Conservation (phyloP, 1,140 invertebrate species). For the Cherax quadricarinatus region DNA sequence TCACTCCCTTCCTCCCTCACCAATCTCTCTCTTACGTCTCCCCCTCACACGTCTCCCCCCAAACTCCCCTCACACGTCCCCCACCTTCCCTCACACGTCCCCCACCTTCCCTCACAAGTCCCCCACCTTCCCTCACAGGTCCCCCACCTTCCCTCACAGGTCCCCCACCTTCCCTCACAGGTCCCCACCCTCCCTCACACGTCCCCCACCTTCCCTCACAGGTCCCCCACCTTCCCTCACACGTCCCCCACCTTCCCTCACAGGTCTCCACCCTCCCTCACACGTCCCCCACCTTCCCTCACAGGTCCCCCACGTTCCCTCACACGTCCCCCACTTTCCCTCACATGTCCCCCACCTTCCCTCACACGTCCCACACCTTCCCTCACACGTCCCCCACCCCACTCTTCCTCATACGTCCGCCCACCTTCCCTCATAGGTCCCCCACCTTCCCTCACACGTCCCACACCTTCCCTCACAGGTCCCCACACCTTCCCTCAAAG, state of each 20-base stretch:
- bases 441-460: background rate
- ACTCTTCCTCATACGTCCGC: background rate
- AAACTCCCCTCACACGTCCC: background rate
- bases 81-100: no score
- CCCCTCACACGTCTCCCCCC: background rate
- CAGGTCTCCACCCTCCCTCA: no score
- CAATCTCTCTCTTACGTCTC: background rate
- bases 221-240: no score
- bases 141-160: no score
- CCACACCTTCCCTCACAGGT: background rate
- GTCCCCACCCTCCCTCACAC: no score
- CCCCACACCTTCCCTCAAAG: background rate
- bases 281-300: background rate
- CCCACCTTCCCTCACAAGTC: background rate
- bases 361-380: no score
- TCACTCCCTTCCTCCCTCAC: background rate
- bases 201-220: no score
- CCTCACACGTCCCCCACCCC: background rate
- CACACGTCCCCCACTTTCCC: background rate
- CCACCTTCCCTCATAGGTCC: background rate
- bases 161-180: no score
- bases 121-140: no score
- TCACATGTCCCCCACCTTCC: no score
- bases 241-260: no score
- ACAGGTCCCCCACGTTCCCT: background rate